phyloP scores from a whole-genome alignment of 1,140 invertebrate genomes.

The Hypsibius dujardini region DNA sequence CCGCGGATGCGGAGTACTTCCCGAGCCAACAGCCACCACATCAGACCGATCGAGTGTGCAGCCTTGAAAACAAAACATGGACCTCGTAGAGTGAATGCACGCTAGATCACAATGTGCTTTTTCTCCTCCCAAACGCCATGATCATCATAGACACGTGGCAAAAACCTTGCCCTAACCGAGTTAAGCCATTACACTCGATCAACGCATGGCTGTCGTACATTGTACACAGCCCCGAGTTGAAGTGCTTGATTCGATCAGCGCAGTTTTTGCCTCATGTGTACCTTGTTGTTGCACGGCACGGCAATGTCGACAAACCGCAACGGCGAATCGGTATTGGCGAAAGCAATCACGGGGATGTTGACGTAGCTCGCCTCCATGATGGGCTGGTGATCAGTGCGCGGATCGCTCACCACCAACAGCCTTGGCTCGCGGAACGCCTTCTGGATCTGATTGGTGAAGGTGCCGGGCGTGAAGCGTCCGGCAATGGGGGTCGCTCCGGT shows the following conservation, averaged over 20 bases:
- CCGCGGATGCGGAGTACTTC: slow-evolving; percentile 88
- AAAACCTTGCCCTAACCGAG: too few relatives aligned
- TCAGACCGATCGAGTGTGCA: slow-evolving; percentile 86
- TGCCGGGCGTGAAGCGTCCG: slow-evolving; percentile 95
- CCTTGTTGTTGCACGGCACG: slow-evolving; percentile 97
- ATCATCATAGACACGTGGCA: too few relatives aligned
- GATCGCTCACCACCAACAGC: slow-evolving; percentile 86
- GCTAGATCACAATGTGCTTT: too few relatives aligned
- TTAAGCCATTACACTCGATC: too few relatives aligned
- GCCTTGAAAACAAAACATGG: slow-evolving; percentile 40
- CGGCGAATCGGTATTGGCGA: slow-evolving; percentile 89
- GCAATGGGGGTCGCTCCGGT: slow-evolving; percentile 95
- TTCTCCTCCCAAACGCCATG: too few relatives aligned
- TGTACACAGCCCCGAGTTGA: too few relatives aligned
- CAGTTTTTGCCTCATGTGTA: too few relatives aligned
- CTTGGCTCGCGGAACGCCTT: slow-evolving; percentile 92
- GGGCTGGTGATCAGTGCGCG: slow-evolving; percentile 85
- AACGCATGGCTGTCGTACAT: too few relatives aligned
- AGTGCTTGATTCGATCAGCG: too few relatives aligned
- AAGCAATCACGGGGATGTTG: slow-evolving; percentile 97
- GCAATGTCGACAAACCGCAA: slow-evolving; percentile 91
- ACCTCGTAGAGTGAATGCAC: too few relatives aligned
- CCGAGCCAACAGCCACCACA: slow-evolving; percentile 96
- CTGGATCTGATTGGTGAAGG: slow-evolving; percentile 86
- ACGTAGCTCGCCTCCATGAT: slow-evolving; percentile 97